Base-by-base conservation (phyloP, 2,888 invertebrate species). In the Cylindroiulus punctatus region DNA sequence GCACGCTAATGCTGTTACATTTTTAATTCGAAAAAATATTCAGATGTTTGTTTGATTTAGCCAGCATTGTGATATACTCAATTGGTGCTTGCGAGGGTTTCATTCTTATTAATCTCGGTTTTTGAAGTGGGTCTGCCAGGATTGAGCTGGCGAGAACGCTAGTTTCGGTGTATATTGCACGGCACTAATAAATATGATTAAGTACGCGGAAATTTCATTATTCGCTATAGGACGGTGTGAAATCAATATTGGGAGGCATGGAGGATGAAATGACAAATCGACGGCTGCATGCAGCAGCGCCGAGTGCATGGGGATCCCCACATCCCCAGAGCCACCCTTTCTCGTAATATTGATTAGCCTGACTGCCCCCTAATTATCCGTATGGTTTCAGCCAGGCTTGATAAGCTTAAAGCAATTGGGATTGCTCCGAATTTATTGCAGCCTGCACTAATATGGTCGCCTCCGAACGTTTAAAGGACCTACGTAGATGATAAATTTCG, bases 191-290 rank as follows among this genome's bases (percentile, higher is more conserved):
- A 76, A 76, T 76, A 76, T 76, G 76, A 76, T 76, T 76, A 76
- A 76, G 76, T 76, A 76, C 76, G 76, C 30, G 76, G 76, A 76
- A 76, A 76, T 76, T 76, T 76, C 76, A 76, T 76, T 76, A 76
- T 76, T 76, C 76, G 30, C 76, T 76, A n/a, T n/a, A 17, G 76
- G 76, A 76, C 76, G 76, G 76, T 76, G 30, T 76, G 76, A 76
- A 76, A 76, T 76, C 76, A 76, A 76, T 76, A 76, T 76, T 76
- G 76, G 76, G 76, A 30, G 76, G 76, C 76, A 30, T 30, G 76
- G 76, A 76, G 17, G 76, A 76, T 30, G 3, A 14, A 76, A 76
- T 76, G 76, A 76, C 76, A 76, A 76, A 76, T 76, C 76, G 76
- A 30, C 76, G 76, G 30, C 30, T 76, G 30, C 30, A 76, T 30